A percentile compares a stretch with the other conserved stretches of the same genome.
These are phyloP conservation scores for Lagria hirta DNA, from an alignment of 2,888 invertebrate genomes.

Conservation along the genomic window DNA sequence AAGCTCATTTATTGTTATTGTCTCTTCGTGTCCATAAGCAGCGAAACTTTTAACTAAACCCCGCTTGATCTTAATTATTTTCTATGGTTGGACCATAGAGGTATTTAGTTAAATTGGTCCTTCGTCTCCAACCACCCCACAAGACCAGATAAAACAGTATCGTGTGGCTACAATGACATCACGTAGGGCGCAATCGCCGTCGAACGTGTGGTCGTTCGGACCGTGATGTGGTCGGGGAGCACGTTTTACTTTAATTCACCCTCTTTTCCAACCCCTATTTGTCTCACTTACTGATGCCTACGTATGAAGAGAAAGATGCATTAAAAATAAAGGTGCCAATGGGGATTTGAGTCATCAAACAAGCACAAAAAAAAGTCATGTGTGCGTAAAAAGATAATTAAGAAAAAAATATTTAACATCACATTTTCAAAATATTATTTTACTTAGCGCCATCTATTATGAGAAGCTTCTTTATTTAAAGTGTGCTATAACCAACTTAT, in stretches of 20 bases:
- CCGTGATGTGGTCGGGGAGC: constrained; percentile 52
- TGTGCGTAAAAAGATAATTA: no score
- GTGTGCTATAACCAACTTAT: no score
- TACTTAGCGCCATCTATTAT: no score
- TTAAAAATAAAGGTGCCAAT: constrained; percentile 42
- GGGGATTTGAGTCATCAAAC: no score
- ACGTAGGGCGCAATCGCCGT: constrained; percentile 52
- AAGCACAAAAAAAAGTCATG: no score
- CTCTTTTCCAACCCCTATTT: constrained; percentile 44
- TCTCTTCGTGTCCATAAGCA: no score
- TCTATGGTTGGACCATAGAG: constrained; percentile 31
- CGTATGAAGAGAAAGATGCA: constrained; percentile 39
- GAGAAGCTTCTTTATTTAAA: no score
- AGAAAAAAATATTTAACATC: no score
- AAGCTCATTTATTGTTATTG: constrained; percentile 16
- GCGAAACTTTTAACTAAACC: no score
- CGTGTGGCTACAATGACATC: constrained; percentile 51
- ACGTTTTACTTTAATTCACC: constrained; percentile 56
- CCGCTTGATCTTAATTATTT: constrained; percentile 35
- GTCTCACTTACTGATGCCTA: constrained; percentile 50
- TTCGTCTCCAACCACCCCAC: constrained; percentile 9
- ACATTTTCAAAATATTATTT: no score
- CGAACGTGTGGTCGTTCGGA: constrained; percentile 51
- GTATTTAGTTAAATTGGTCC: constrained; percentile 42
- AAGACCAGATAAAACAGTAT: constrained; percentile 42